These are phyloP conservation scores for Ormyrus pomaceus DNA, from an alignment of 2,888 invertebrate species.

Conservation along the genomic window DNA sequence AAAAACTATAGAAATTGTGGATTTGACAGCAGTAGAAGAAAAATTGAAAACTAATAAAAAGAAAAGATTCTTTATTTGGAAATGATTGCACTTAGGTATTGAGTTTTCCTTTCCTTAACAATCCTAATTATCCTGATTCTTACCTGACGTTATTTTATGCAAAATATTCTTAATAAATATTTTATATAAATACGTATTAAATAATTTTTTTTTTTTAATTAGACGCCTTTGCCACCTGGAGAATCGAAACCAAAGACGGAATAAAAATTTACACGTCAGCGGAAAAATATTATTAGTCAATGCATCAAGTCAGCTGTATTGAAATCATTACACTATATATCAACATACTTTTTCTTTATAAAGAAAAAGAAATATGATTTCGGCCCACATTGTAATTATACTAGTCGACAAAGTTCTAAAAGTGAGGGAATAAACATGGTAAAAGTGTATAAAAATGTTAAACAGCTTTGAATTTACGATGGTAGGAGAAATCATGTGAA, in stretches of 20 bases:
- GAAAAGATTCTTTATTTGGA: slow-evolving; percentile 44
- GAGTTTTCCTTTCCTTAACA: slow-evolving; percentile 21
- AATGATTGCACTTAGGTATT: slow-evolving; percentile 39
- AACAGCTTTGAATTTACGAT: background rate
- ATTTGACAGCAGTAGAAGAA: slow-evolving; percentile 30
- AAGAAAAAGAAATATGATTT: background rate
- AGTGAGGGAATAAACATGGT: slow-evolving; percentile 2
- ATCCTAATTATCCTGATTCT: background rate
- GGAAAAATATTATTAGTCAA: background rate
- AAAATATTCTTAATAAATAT: background rate
- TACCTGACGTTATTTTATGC: background rate
- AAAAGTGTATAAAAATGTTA: slow-evolving; percentile 2
- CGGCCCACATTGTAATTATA: background rate
- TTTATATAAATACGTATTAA: too few species aligned
- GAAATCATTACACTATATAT: slow-evolving; percentile 4
- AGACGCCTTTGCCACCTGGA: slow-evolving; percentile 24
- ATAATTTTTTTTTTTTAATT: slow-evolving; percentile 12
- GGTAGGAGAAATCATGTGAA: background rate
- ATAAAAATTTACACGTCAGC: background rate
- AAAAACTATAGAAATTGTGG: slow-evolving; percentile 34
- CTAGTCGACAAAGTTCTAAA: background rate
- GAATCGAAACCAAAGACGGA: slow-evolving; percentile 6
- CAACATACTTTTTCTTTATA: background rate
- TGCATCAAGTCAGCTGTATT: slow-evolving; percentile 8
- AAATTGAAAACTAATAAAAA: slow-evolving; percentile 33